Evolutionary conservation across 2,113 vertebrate species (phyloP).

Genomic region (Ibidorhyncha struthersii): DNA sequence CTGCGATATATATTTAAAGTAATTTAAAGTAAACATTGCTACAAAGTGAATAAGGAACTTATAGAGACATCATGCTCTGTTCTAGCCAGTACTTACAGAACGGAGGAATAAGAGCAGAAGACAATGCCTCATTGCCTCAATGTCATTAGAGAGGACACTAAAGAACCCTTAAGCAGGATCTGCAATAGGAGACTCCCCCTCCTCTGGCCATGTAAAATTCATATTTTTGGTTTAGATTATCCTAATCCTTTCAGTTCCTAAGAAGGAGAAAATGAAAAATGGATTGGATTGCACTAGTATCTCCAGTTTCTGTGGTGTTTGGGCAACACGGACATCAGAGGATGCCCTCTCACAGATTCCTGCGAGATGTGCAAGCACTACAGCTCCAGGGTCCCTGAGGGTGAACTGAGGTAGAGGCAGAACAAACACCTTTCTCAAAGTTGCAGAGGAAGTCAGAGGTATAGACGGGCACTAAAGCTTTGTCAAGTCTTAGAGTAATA

Average conservation of each 20-base stretch:
- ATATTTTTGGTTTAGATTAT: neutral
- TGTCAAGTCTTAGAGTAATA: neutral
- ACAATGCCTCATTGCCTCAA: neutral
- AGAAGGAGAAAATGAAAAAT: neutral
- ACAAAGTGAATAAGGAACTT: neutral
- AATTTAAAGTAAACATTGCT: neutral
- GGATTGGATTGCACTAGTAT: neutral
- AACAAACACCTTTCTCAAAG: neutral
- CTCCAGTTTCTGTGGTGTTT: neutral
- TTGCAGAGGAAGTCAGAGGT: neutral
- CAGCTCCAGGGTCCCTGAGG: neutral
- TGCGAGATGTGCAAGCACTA: neutral
- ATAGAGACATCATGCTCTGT: neutral
- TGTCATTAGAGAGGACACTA: neutral
- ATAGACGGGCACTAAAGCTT: neutral
- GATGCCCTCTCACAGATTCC: neutral
- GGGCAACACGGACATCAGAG: neutral
- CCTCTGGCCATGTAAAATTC: neutral
- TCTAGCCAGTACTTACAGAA: neutral
- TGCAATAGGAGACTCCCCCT: neutral
- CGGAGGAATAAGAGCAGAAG: neutral
- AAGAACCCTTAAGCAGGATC: neutral
- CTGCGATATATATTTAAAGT: neutral
- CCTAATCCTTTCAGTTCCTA: neutral
- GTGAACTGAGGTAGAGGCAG: neutral